Conservation (phyloP, 2,797 vertebrate genomes). For the Philypnodon macrostomus region DNA sequence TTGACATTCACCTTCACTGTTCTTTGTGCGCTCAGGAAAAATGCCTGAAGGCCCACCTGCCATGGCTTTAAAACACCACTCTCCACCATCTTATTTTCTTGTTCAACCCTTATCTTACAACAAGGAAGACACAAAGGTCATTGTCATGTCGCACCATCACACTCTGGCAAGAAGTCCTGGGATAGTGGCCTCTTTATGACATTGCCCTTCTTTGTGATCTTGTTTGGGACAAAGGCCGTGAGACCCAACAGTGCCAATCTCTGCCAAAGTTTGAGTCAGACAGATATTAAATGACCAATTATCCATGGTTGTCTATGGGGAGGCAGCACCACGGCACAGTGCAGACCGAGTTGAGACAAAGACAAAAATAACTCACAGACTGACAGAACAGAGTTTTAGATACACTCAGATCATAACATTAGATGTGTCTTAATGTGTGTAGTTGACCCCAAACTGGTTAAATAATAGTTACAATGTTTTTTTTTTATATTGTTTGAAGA, state of each 20-base stretch:
- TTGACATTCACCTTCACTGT: too few species aligned
- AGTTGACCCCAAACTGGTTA: too few species aligned
- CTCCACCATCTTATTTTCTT: neutral
- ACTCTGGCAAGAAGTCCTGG: neutral
- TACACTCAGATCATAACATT: neutral
- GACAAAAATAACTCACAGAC: slow-evolving; percentile 6
- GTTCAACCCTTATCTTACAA: neutral
- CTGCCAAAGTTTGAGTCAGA: slow-evolving; percentile 34
- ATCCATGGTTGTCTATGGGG: slow-evolving; percentile 15
- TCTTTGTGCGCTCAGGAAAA: too few species aligned
- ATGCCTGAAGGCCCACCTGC: too few species aligned
- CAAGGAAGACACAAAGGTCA: neutral
- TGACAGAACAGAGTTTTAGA: neutral
- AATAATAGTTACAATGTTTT: too few species aligned
- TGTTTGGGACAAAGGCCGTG: slow-evolving; percentile 18
- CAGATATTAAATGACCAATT: slow-evolving; percentile 38
- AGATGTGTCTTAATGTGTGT: too few species aligned
- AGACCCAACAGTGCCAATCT: slow-evolving; percentile 2
- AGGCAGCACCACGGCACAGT: slow-evolving; percentile 4
- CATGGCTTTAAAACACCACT: too few species aligned
- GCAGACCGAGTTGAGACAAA: neutral
- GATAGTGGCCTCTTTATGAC: neutral
- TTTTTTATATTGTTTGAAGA: too few species aligned
- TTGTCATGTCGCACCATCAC: too few species aligned
- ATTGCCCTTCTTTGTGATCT: slow-evolving; percentile 18